Base-by-base conservation (phyloP, 2,888 invertebrate species). In the Leucozona laternaria region DNA sequence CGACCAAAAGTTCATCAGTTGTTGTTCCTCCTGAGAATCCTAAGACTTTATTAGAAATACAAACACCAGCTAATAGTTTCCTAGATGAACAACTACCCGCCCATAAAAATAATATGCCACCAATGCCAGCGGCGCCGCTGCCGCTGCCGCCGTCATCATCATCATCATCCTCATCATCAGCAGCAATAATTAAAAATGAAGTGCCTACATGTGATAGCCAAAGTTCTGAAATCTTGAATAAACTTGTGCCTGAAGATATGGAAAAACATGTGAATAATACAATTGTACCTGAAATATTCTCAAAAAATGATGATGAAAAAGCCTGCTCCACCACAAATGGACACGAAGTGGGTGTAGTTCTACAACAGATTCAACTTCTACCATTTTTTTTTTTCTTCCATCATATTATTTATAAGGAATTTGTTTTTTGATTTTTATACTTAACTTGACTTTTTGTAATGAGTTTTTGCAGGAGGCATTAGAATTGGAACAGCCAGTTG, bases 261-360 rank as follows among this genome's bases (percentile, higher is more conserved):
- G 75, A 79, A 75, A 22, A 58, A 20, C 20, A 70, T 55, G n/a
- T 40, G 37, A 80, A 37, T 37, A 60, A 64, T 71, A 68, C 66
- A 28, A 53, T 48, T 58, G 78, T 79, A 82, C 86, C 78, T 86
- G 86, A 75, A 48, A 66, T 34, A 64, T 8, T 70, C 5, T 57
- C 17, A 37, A 77, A 66, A 6, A 25, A 78, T 22, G 43, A 70
- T 7, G 50, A 78, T 6, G 45, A n/a, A 17, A 17, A 8, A 72
- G 60, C 58, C 31, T 22, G 31, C 20, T 40, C 71, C 28, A 48
- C 78, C 45, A 78, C 70, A 68, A 72, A 58, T 64, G 86, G 71
- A 78, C 73, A 82, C 58, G 78, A 86, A 86, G 86, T 86, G 86
- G 82, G 86, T 86, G 82, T 82, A 82, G 73, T 86, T 82, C 78